Conservation (phyloP, 2,113 vertebrate species). For the Leptobrachium ailaonicum region DNA sequence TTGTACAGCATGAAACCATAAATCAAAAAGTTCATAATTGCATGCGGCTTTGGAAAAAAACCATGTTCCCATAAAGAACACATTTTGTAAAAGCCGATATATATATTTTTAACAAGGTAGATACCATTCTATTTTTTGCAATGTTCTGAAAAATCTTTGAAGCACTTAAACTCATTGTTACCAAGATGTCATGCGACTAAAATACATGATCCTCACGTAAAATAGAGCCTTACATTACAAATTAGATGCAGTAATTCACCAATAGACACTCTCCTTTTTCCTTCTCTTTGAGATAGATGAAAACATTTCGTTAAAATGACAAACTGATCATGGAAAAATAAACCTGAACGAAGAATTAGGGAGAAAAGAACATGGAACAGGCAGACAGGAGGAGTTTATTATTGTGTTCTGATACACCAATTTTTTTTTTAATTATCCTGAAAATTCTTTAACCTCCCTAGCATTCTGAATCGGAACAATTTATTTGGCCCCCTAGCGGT, state of each 20-base stretch:
- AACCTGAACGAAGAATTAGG: not conserved
- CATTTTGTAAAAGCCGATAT: not conserved
- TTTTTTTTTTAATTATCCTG: too few species aligned
- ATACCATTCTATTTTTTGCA: not conserved
- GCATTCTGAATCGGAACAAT: too few species aligned
- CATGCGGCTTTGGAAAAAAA: not conserved
- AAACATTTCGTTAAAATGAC: not conserved
- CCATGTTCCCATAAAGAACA: not conserved
- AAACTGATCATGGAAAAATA: not conserved
- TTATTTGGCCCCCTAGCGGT: too few species aligned
- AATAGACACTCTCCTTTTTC: not conserved
- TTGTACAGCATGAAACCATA: not conserved
- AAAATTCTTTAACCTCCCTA: too few species aligned
- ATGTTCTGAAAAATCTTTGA: not conserved
- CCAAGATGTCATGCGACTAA: not conserved
- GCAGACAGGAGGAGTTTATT: not conserved
- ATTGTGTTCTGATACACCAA: too few species aligned
- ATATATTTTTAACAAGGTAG: not conserved
- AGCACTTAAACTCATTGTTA: not conserved
- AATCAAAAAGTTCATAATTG: slow-evolving; percentile 9
- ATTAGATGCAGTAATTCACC: not conserved
- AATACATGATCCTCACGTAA: not conserved
- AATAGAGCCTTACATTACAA: not conserved
- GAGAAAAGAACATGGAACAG: not conserved
- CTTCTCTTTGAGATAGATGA: too few species aligned